Conservation (phyloP, 64 coral and sea anemone genomes). For the Stichodactyla helianthus region DNA sequence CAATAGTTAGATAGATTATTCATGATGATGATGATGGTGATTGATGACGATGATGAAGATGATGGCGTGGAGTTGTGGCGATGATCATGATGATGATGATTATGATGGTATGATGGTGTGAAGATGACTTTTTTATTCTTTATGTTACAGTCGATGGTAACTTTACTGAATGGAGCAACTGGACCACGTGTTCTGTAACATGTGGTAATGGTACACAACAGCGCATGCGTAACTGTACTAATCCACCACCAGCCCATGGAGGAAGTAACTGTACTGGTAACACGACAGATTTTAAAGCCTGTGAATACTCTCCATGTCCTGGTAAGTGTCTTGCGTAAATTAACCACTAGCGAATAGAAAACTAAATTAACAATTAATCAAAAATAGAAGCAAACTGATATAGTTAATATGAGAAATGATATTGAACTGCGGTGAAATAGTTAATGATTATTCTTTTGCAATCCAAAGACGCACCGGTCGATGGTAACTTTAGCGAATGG, state of each 20-base stretch:
- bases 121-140: too few species aligned
- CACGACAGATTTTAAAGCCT: neutral
- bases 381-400: neutral
- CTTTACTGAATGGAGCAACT: neutral
- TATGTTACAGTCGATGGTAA: neutral
- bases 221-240: neutral
- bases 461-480: neutral
- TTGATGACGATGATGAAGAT: too few species aligned
- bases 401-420: too few species aligned
- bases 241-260: slow-evolving; percentile 11
- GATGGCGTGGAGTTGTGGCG: too few species aligned
- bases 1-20: too few species aligned
- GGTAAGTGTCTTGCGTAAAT: neutral
- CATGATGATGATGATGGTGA: too few species aligned
- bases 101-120: too few species aligned
- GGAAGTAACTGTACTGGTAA: neutral
- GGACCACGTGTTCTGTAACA: neutral
- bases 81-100: too few species aligned
- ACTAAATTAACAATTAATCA: neutral
- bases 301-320: neutral
- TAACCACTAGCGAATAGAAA: slow-evolving; percentile 4
- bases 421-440: neutral
- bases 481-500: neutral
- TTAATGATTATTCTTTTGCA: neutral
- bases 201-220: neutral